phyloP scores from a whole-genome alignment of 2,888 invertebrate genomes.

The Metellina segmentata region DNA sequence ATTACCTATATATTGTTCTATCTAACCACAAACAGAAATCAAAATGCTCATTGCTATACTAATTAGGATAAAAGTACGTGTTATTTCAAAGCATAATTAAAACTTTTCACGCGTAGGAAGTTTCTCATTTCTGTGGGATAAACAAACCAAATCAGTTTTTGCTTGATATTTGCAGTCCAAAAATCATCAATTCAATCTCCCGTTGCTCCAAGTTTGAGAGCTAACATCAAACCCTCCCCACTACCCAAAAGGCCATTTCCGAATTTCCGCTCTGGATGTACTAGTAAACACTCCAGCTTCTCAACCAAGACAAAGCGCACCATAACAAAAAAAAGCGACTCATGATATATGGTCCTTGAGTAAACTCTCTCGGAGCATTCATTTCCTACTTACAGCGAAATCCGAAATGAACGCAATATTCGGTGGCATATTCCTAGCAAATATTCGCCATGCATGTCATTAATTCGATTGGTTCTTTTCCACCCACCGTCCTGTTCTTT shows the following conservation, averaged over 20 bases:
- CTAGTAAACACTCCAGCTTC: not conserved
- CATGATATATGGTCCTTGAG: constrained; percentile 11
- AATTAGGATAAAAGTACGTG: no score
- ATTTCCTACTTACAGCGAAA: constrained; percentile 29
- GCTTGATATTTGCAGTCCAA: not conserved
- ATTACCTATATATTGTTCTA: no score
- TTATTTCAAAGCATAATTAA: not conserved
- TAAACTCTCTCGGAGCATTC: not conserved
- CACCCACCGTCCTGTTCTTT: not conserved
- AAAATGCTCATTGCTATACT: no score
- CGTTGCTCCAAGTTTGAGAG: not conserved
- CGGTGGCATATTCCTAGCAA: constrained; percentile 1
- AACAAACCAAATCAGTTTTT: not conserved
- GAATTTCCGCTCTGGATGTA: not conserved
- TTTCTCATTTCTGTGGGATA: not conserved
- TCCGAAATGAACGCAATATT: constrained; percentile 29
- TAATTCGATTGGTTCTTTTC: constrained; percentile 48
- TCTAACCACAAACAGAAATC: no score
- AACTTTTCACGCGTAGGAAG: not conserved
- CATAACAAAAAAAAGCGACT: not conserved
- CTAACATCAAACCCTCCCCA: not conserved
- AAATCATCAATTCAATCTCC: not conserved
- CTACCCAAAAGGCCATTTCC: not conserved
- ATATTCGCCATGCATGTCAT: constrained; percentile 25
- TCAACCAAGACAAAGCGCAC: not conserved